Base-by-base conservation (phyloP, 1,140 invertebrate genomes). In the Colletes gigas region DNA sequence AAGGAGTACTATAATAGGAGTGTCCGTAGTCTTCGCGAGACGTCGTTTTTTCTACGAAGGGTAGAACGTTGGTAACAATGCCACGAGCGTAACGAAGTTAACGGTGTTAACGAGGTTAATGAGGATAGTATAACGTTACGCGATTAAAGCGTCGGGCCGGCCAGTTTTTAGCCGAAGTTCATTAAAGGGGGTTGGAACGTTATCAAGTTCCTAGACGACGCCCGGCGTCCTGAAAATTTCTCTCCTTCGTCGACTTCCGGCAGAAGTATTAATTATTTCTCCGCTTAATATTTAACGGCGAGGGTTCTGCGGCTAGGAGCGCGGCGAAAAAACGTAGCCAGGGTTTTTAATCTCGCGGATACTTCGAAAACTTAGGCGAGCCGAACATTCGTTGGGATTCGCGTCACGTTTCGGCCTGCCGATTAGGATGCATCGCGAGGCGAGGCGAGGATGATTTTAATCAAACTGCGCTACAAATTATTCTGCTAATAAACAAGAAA, bases 91-190 rank as follows among this genome's bases (percentile, higher is more conserved):
- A 75, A 66, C 19, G 14, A 72, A 65, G 55, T 82, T 82, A 82
- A 84, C 82, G 39, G 67, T 65, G 74, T 86, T 84, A 82, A 85
- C 69, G 76, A 79, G 69, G 75, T 79, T 86, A 86, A 86, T 78
- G 85, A 86, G 69, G 66, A 63, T 77, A 17, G 74, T 66, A 55
- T 62, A 76, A 66, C 72, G 84, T 85, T 78, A 75, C 83, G 47
- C 55, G 73, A 86, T 85, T 86, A 85, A 78, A 65, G 47, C 65
- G 17, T 14, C 71, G 69, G 19, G 8, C 70, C 9, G 55, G 68
- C n/a, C 74, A 65, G 81, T 83, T 78, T 86, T 85, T 83, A 82
- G 62, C 52, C 17, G 10, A 62, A 85, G 50, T 86, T 86, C 62
- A 52, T 82, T 86, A 86, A 67, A 79, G 60, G 19, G 15, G 69